Evolutionary conservation across 23 tunicate genomes (phyloP).

Genomic region (Trididemnum nubilum): DNA sequence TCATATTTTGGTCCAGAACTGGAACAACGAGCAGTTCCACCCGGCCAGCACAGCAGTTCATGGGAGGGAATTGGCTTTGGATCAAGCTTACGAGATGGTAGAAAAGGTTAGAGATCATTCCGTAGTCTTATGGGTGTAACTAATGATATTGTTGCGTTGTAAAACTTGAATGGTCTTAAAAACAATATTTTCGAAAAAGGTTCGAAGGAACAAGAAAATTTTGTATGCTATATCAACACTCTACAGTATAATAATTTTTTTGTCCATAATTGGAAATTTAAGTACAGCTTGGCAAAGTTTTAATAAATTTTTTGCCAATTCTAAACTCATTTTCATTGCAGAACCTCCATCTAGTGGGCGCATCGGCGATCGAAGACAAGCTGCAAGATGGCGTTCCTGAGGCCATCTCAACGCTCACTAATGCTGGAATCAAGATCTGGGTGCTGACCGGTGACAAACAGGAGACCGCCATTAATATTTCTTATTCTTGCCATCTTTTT

Average conservation of each 20-base stretch:
- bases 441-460: conserved; percentile 98
- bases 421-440: conserved; percentile 94
- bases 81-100: conserved; percentile 69
- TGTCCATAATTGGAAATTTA: too few species aligned
- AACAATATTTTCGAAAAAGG: too few species aligned
- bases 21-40: conserved; percentile 60
- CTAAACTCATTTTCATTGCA: conserved; percentile 19
- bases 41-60: conserved; percentile 78
- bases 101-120: conserved; percentile 57
- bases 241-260: too few species aligned
- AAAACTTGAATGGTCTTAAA: too few species aligned
- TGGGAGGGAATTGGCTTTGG: conserved; percentile 69
- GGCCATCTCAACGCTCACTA: conserved; percentile 72
- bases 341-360: conserved; percentile 80
- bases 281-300: too few species aligned
- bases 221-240: too few species aligned
- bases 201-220: too few species aligned
- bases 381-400: conserved; percentile 98
- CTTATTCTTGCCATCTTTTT: conserved; percentile 80
- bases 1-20: conserved; percentile 41
- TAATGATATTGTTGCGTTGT: too few species aligned
- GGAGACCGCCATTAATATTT: conserved; percentile 98
- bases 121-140: too few species aligned
- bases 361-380: conserved; percentile 97
- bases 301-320: too few species aligned